Percentiles rank a stretch among this genome's conserved stretches.
phyloP scores from a whole-genome alignment of 1,140 invertebrate genomes.

The Drosophila insularis region DNA sequence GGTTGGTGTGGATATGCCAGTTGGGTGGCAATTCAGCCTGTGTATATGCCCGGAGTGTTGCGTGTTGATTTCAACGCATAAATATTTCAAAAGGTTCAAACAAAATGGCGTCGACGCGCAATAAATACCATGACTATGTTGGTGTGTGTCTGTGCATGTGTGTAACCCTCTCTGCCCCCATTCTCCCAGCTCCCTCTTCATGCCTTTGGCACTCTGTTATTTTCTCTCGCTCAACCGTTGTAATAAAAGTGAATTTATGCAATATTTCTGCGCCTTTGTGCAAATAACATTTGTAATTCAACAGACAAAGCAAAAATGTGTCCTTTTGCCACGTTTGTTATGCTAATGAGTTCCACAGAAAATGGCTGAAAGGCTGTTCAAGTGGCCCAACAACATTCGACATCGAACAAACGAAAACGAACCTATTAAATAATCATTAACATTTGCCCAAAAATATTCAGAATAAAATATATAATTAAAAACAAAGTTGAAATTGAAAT shows the following conservation, averaged over 20 bases:
- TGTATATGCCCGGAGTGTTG: slow-evolving; percentile 49
- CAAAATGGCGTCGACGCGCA: slow-evolving; percentile 80
- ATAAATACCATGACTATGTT: slow-evolving; percentile 64
- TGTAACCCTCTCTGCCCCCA: slow-evolving; percentile 22
- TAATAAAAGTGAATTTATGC: slow-evolving; percentile 81
- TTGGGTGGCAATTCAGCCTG: slow-evolving; percentile 37
- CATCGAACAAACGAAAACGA: slow-evolving; percentile 12
- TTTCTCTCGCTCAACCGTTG: slow-evolving; percentile 24
- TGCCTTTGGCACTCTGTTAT: slow-evolving; percentile 11
- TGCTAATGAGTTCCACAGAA: slow-evolving; percentile 60
- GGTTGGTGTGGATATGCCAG: neutral
- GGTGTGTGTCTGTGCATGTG: slow-evolving; percentile 25
- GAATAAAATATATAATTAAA: neutral
- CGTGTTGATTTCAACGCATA: slow-evolving; percentile 80
- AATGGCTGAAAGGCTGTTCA: slow-evolving; percentile 43
- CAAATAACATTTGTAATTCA: slow-evolving; percentile 75
- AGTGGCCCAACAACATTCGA: slow-evolving; percentile 15
- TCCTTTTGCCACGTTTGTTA: slow-evolving; percentile 63
- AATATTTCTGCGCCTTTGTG: slow-evolving; percentile 79
- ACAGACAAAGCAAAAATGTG: slow-evolving; percentile 52
- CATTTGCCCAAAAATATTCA: slow-evolving; percentile 26
- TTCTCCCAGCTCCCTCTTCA: neutral
- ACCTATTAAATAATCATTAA: slow-evolving; percentile 57
- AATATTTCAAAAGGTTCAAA: slow-evolving; percentile 80
- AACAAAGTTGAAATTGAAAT: neutral